Conservation (phyloP, 2,888 invertebrate species). For the Podabrus alpinus region DNA sequence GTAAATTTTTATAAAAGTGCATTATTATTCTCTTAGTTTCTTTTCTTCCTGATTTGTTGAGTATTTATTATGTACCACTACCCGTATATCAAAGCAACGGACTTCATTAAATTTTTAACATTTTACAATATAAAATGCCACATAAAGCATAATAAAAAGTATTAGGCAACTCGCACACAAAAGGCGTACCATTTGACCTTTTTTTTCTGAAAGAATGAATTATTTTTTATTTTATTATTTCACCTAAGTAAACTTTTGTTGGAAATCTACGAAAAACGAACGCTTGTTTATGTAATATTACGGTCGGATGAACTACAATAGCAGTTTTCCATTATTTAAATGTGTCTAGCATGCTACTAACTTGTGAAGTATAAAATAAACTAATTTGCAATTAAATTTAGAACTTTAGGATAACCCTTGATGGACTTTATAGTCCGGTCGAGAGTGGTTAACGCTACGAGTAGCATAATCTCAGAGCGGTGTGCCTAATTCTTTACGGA, state of each 20-base stretch:
- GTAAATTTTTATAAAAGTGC: not conserved
- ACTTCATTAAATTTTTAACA: not conserved
- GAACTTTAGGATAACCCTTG: not conserved
- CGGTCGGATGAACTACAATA: not conserved
- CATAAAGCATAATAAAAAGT: no score
- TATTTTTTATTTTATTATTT: no score
- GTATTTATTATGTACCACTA: no score
- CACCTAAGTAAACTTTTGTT: not conserved
- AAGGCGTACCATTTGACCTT: no score
- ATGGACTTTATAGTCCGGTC: not conserved
- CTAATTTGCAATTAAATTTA: not conserved
- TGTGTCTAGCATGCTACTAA: not conserved
- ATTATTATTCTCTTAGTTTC: not conserved
- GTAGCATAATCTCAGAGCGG: not conserved
- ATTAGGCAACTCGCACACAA: no score
- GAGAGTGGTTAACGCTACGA: not conserved
- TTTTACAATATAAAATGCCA: not conserved
- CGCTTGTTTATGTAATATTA: not conserved
- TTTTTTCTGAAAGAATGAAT: no score
- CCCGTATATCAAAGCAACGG: not conserved
- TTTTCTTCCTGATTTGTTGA: not conserved
- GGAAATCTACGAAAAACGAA: not conserved
- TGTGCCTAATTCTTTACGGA: not conserved
- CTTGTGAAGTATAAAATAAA: not conserved
- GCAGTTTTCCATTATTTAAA: not conserved